Evolutionary conservation across 1,140 invertebrate genomes (phyloP).

Genomic region (Ostrea edulis): DNA sequence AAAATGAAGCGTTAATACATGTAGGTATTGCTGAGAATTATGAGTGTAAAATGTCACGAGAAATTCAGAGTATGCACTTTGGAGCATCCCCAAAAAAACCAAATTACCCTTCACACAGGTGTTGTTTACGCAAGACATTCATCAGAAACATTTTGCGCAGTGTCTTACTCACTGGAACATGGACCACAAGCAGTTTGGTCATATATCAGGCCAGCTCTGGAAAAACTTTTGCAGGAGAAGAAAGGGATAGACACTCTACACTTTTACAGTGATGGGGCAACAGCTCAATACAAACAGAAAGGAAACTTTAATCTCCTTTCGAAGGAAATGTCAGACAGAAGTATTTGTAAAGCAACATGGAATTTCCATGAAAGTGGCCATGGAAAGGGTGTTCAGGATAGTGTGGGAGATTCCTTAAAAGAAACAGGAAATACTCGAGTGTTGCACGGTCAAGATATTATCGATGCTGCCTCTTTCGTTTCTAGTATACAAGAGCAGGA

Average conservation of each 20-base stretch:
- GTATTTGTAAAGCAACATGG: constrained; percentile 70
- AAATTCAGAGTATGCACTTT: constrained; percentile 53
- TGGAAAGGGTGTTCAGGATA: constrained; percentile 80
- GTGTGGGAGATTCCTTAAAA: constrained; percentile 79
- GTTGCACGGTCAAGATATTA: constrained; percentile 41
- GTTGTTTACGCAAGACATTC: constrained; percentile 33
- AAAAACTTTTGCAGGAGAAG: constrained; percentile 51
- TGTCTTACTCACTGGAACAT: constrained; percentile 57
- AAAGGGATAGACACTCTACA: constrained; percentile 54
- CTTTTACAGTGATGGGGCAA: constrained; percentile 64
- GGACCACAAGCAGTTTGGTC: constrained; percentile 63
- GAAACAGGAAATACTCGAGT: constrained; percentile 64
- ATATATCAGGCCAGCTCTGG: constrained; percentile 58
- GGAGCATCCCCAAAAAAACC: constrained; percentile 46
- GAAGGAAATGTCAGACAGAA: constrained; percentile 52
- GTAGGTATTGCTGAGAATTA: constrained; percentile 50
- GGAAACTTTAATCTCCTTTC: constrained; percentile 62
- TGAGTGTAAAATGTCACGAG: constrained; percentile 44
- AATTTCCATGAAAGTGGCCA: constrained; percentile 79
- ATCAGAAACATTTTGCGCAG: constrained; percentile 52
- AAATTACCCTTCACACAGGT: constrained; percentile 48
- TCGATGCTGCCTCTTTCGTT: constrained; percentile 41
- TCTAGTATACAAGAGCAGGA: not conserved
- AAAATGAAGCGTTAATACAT: constrained; percentile 7
- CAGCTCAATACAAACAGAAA: constrained; percentile 63